These are phyloP conservation scores for Baccha elongata DNA, from an alignment of 2,888 invertebrate species.

Conservation along the genomic window DNA sequence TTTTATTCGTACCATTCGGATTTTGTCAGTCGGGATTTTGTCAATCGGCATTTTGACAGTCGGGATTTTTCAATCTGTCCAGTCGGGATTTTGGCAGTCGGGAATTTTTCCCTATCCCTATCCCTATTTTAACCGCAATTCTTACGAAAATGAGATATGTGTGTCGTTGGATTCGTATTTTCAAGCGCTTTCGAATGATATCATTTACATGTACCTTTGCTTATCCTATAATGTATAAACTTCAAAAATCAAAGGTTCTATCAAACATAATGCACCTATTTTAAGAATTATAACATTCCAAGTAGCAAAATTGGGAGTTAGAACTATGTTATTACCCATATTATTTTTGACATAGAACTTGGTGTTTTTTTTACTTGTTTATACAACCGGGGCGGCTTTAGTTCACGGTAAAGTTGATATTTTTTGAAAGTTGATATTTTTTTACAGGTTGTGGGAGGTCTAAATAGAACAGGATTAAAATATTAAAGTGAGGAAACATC, in stretches of 20 bases:
- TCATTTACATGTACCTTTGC: background rate
- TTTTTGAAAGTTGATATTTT: too few relatives aligned
- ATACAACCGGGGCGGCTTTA: too few relatives aligned
- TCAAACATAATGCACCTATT: background rate
- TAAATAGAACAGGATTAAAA: too few relatives aligned
- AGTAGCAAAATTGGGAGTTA: background rate
- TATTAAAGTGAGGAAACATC: too few relatives aligned
- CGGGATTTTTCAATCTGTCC: too few relatives aligned
- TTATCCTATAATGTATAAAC: background rate
- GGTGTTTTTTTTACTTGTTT: background rate
- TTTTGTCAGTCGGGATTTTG: too few relatives aligned
- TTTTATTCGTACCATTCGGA: too few relatives aligned
- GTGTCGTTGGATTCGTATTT: conserved; percentile 1
- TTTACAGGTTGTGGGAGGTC: too few relatives aligned
- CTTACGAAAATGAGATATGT: background rate
- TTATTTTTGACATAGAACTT: background rate
- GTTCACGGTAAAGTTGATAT: too few relatives aligned
- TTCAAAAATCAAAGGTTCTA: background rate
- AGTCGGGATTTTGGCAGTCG: too few relatives aligned
- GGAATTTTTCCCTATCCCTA: too few relatives aligned
- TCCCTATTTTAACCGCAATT: background rate
- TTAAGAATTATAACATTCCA: background rate
- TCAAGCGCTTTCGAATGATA: background rate
- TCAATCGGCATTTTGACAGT: too few relatives aligned
- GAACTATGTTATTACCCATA: background rate